These are phyloP conservation scores for Rhysida immarginata DNA, from an alignment of 1,140 invertebrate species.

Conservation along the genomic window DNA sequence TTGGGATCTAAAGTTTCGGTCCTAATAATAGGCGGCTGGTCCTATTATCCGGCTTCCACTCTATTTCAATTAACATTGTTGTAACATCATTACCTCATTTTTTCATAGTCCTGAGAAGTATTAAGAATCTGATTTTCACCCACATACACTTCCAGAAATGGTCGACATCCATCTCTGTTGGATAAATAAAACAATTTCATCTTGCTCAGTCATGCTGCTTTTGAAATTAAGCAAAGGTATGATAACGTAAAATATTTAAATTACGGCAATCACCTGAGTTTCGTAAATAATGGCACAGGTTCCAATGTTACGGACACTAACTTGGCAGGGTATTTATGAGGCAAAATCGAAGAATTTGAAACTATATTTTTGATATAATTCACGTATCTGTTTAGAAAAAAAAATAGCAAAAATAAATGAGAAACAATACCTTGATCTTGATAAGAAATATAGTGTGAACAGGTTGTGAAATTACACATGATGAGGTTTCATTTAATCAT, in stretches of 20 bases:
- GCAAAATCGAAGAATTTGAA: slow-evolving; percentile 34
- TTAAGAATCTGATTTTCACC: slow-evolving; percentile 69
- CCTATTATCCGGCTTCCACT: no score
- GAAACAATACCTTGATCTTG: no score
- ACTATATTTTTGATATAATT: slow-evolving; percentile 64
- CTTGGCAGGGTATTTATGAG: slow-evolving; percentile 59
- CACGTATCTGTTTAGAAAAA: no score
- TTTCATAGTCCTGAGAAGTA: slow-evolving; percentile 75
- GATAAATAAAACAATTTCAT: no score
- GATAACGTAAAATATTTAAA: neutral
- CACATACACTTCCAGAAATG: slow-evolving; percentile 81
- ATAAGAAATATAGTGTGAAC: no score
- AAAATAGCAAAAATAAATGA: no score
- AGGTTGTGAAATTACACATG: no score
- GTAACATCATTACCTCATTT: slow-evolving; percentile 61
- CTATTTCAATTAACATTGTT: no score
- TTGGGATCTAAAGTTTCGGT: no score
- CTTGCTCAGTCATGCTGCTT: no score
- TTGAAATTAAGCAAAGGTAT: neutral
- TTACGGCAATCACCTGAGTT: slow-evolving; percentile 44
- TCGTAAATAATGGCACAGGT: slow-evolving; percentile 81
- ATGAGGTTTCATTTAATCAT: no score
- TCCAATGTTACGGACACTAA: slow-evolving; percentile 59
- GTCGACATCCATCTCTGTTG: slow-evolving; percentile 72
- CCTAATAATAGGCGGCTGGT: no score